Base-by-base conservation (phyloP, 2,888 invertebrate genomes). In the Craniophora ligustri region DNA sequence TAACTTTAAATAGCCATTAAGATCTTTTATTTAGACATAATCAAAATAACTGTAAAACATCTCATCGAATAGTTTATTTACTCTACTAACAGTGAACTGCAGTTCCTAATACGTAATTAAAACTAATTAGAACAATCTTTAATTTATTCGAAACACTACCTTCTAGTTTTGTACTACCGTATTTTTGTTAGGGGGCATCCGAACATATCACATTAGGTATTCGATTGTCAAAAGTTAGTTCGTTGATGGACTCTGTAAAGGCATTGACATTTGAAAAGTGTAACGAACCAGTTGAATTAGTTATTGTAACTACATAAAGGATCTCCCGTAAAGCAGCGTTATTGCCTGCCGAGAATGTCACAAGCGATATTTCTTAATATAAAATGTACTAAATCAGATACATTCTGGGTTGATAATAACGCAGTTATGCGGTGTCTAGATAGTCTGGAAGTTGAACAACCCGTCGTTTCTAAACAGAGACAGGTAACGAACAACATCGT, bases 81-180 rank as follows among this genome's bases (percentile, higher is more conserved):
- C 78, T 79, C 69, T 64, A 84, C 82, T 88, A 87, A 88, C 85
- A 86, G 79, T 85, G 79, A 87, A 86, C 79, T 78, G 81, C 90
- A 92, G 92, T 93, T 93, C 92, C 92, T 93, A 92, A 85, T 86
- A 85, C 72, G 78, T 82, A 85, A 85, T 84, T 78, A 83, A 86
- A 86, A 82, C 82, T 85, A 84, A 73, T 76, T 82, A 82, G 78
- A 77, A 79, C 78, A 85, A 76, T 75, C 72, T 73, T 74, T 84
- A 81, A 84, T 85, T 88, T 81, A 83, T 85, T 88, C 81, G 74
- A 79, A 77, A 75, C 75, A 72, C 78, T 78, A 82, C 80, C 79
- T 84, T 85, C 50, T 62, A 68, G 66, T 69, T 65, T 76, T 72
- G 36, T 72, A 70, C 60, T 49, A 51, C 46, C 44, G 26, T 57